Evolutionary conservation across 2,113 vertebrate species (phyloP).

Genomic region (Salvator merianae): DNA sequence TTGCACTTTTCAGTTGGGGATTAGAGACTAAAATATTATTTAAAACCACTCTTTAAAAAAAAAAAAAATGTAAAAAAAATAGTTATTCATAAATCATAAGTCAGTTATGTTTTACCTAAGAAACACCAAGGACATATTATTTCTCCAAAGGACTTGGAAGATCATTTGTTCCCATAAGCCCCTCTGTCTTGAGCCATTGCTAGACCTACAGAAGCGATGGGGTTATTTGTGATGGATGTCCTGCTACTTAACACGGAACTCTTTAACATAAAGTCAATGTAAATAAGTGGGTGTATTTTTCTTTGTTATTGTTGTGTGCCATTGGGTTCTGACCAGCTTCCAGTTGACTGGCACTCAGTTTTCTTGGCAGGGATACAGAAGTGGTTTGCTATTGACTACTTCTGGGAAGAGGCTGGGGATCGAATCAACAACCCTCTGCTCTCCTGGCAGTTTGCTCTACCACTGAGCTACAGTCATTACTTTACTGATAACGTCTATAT

Average conservation of each 20-base stretch:
- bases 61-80: not conserved
- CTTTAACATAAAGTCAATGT: fast-evolving
- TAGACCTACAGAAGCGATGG: not conserved
- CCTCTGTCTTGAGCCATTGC: not conserved
- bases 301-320: no score
- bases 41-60: not conserved
- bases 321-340: no score
- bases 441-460: no score
- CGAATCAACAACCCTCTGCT: not conserved
- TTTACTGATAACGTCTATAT: not conserved
- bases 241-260: fast-evolving
- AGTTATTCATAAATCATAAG: not conserved
- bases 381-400: no score
- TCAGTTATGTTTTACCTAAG: not conserved
- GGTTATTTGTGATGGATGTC: not conserved
- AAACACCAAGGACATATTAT: not conserved
- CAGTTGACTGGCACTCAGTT: no score
- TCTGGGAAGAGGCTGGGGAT: not conserved
- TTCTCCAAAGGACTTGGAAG: not conserved
- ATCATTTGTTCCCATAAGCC: not conserved
- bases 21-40: not conserved
- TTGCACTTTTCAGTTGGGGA: not conserved
- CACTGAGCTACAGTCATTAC: no score
- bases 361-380: no score
- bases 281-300: not conserved